Evolutionary conservation across 2,888 invertebrate species (phyloP).

Genomic region (Hemicrepidius hirtus): DNA sequence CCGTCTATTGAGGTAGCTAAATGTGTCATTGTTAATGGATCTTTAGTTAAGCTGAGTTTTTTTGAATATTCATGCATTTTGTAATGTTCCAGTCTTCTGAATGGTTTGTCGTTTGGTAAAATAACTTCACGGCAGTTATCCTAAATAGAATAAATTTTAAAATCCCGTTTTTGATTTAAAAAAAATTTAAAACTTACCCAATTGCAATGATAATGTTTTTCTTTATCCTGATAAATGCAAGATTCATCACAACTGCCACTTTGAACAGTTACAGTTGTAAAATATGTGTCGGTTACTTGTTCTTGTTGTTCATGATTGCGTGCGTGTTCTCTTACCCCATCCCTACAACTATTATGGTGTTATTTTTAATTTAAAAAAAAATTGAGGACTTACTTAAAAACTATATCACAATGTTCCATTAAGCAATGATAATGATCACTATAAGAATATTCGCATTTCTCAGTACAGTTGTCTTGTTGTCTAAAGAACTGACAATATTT

Average conservation of each 20-base stretch:
- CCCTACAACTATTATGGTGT: constrained; percentile 73
- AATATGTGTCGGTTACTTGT: constrained; percentile 86
- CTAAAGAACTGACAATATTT: constrained; percentile 74
- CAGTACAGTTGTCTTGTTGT: constrained; percentile 57
- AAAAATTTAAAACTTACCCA: constrained; percentile 78
- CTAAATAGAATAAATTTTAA: constrained; percentile 67
- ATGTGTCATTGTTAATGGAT: constrained; percentile 74
- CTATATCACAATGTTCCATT: constrained; percentile 84
- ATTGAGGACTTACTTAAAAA: constrained; percentile 75
- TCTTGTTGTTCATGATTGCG: constrained; percentile 93
- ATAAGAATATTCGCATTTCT: constrained; percentile 77
- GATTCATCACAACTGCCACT: constrained; percentile 79
- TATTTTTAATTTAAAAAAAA: not conserved
- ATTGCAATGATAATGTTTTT: constrained; percentile 92
- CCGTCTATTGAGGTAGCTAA: constrained; percentile 88
- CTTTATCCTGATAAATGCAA: constrained; percentile 84
- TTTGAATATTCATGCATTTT: constrained; percentile 81
- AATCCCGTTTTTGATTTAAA: no score
- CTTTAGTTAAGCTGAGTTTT: constrained; percentile 70
- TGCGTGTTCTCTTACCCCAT: constrained; percentile 88
- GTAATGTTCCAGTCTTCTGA: constrained; percentile 88
- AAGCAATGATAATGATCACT: constrained; percentile 93
- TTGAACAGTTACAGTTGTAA: constrained; percentile 78
- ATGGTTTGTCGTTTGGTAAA: constrained; percentile 85
- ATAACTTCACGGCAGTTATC: constrained; percentile 89